Base-by-base conservation (phyloP, 2,113 vertebrate species). In the Acrocephalus kingi region DNA sequence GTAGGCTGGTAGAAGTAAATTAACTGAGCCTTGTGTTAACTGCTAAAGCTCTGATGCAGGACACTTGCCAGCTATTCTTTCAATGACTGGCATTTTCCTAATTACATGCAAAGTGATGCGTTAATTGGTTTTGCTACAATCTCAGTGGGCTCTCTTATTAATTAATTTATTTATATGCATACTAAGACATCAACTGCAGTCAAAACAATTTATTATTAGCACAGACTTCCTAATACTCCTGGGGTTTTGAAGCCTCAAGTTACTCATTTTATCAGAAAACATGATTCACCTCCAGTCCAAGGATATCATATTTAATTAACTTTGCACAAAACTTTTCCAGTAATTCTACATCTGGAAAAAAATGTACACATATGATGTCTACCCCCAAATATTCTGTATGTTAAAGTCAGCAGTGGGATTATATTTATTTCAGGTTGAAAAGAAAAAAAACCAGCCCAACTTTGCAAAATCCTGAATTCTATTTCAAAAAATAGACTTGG, bases 111-210 rank as follows among this genome's bases (percentile, higher is more conserved):
- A 96, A 95, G 75, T 56, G 43, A 76, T 76, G 21, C 22, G 41
- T 64, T 90, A 91, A 93, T n/a, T 91, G 14, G 11, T 63, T 94
- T 82, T 88, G 37, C 28, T 79, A 41, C 83, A 74, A 77, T 96
- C 81, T 89, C 83, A 46, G 30, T 66, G 75, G 83, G 35, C 24
- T 91, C 28, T 81, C 20, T 39, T 84, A 64, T 79, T 87, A 13
- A 77, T 88, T 90, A 52, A 88, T 95, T 92, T 78, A 95, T 90
- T 96, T 93, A 48, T 67, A 43, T 59, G 54, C 33, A 66, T 84
- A 52, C 66, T 69, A 80, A 89, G 48, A 62, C 31, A 85, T 71
- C 61, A 82, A 30, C 23, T 66, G 68, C 71, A 81, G 56, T 68
- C 59, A 93, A 93, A 93, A 86, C 14, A 83, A 87, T 72, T 89